Evolutionary conservation across 2,113 vertebrate genomes (phyloP), one percentile per base, ranked within the genome.

Genomic region (Phocoena phocoena): DNA sequence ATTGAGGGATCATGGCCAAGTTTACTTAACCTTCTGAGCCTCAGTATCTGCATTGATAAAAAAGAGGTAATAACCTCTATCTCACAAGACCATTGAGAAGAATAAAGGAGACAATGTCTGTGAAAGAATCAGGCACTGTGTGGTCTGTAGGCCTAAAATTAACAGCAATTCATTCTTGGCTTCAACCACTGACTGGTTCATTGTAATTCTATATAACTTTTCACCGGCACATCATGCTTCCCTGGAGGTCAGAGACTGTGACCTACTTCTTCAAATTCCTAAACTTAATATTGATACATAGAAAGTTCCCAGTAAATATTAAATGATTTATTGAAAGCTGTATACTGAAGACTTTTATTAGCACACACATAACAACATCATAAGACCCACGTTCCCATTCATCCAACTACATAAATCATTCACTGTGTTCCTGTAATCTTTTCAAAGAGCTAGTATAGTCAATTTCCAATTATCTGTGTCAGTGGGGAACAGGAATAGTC

Each of bases 381-480:
- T 33, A 97, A 95, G 81, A 84, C 33, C 63, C 81, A 41, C 23
- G 3, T 63, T 93, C 63, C 74, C 41, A 62, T 94, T 95, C 93
- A 93, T 53, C 53, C 68, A 74, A 36, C 58, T 87, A 55, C 83
- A 88, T 92, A 73, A 97, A 98, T 97, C 93, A 95, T 88, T 91
- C 36, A 44, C 84, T 67, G 6, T 50, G 79, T 95, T 92, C 76
- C 83, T 13, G 2, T 93, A 93, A 91, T 97, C 89, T 93, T 97
- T 96, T 97, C 97, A 90, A 93, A 92, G 60, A 96, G 70, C 74
- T 44, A 63, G 74, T 47, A 89, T 55, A 93, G 95, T 97, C 98
- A 97, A 92, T 98, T 98, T 98, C 96, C 98, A 98, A 96, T 97
- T 98, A 97, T 95, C 95, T 92, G 55, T 97, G 95, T 96, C 95